These are phyloP conservation scores for Pogonophryne albipinna DNA, from an alignment of 2,797 vertebrate genomes.

Conservation along the genomic window DNA sequence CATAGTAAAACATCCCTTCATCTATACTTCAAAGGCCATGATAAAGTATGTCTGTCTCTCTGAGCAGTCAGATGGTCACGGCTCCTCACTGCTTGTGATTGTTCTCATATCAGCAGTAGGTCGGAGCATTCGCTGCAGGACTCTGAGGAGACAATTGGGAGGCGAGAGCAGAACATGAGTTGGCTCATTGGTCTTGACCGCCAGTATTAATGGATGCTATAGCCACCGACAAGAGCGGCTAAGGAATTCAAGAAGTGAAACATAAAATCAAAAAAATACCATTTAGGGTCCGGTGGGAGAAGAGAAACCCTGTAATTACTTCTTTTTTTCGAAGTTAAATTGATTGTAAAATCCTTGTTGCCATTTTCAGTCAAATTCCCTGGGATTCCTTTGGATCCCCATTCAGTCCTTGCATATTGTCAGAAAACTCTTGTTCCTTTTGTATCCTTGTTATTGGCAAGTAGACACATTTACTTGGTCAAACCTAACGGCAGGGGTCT, in stretches of 20 bases:
- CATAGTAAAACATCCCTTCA: constrained; percentile 68
- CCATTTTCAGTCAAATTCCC: constrained; percentile 53
- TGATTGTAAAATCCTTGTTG: constrained; percentile 83
- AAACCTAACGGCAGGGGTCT: constrained; percentile 40
- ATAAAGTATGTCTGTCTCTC: constrained; percentile 76
- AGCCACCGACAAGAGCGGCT: constrained; percentile 83
- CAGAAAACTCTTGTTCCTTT: constrained; percentile 49
- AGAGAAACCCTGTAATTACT: constrained; percentile 77
- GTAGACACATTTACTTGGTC: constrained; percentile 36
- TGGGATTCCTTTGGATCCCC: constrained; percentile 37
- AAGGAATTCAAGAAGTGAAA: constrained; percentile 90
- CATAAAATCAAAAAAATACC: constrained; percentile 87
- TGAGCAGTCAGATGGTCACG: constrained; percentile 80
- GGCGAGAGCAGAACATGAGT: constrained; percentile 80
- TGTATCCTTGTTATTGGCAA: constrained; percentile 38
- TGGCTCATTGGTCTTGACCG: constrained; percentile 84
- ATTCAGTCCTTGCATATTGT: constrained; percentile 47
- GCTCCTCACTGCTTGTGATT: constrained; percentile 84
- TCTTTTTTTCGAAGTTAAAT: constrained; percentile 82
- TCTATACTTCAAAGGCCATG: constrained; percentile 74
- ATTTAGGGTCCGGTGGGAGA: constrained; percentile 78
- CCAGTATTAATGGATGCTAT: constrained; percentile 86
- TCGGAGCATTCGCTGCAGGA: constrained; percentile 84
- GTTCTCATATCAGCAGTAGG: constrained; percentile 85
- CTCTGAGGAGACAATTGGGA: constrained; percentile 83